Evolutionary conservation across 1,140 invertebrate species (phyloP).

Genomic region (Orchesella cincta): DNA sequence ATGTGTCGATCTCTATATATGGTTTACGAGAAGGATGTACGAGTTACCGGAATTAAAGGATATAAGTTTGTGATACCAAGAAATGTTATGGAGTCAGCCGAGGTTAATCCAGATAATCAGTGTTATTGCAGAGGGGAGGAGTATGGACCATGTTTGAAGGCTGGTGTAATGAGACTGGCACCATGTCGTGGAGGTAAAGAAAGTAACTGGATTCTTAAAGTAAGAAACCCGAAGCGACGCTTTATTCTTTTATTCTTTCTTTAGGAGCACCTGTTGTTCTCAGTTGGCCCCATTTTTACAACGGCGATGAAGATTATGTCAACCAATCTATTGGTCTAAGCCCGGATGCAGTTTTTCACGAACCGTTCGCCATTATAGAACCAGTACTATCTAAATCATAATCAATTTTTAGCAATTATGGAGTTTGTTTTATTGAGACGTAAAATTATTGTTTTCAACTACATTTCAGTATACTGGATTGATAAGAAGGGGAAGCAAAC

Average conservation of each 20-base stretch:
- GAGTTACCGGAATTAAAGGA: not conserved
- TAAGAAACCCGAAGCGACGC: no score
- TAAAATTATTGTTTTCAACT: slow-evolving; percentile 29
- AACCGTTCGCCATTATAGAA: slow-evolving; percentile 57
- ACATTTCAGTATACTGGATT: slow-evolving; percentile 60
- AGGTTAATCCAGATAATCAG: slow-evolving; percentile 41
- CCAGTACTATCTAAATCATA: slow-evolving; percentile 47
- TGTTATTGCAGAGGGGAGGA: slow-evolving; percentile 48
- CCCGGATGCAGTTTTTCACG: slow-evolving; percentile 55
- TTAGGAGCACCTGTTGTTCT: slow-evolving; percentile 49
- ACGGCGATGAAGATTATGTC: slow-evolving; percentile 53
- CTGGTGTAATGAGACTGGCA: slow-evolving; percentile 31
- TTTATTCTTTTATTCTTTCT: no score
- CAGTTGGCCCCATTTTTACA: slow-evolving; percentile 60
- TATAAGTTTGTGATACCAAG: slow-evolving; percentile 30
- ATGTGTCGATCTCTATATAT: slow-evolving; percentile 25
- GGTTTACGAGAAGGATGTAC: not conserved
- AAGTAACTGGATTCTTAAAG: no score
- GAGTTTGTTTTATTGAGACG: not conserved
- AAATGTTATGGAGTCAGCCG: not conserved
- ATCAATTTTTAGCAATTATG: slow-evolving; percentile 20
- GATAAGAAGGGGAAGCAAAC: slow-evolving; percentile 57
- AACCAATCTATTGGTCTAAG: slow-evolving; percentile 56
- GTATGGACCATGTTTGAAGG: not conserved
- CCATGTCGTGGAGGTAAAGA: slow-evolving; percentile 48